phyloP scores from a whole-genome alignment of 2,113 vertebrate genomes.

The Pitta sordida region DNA sequence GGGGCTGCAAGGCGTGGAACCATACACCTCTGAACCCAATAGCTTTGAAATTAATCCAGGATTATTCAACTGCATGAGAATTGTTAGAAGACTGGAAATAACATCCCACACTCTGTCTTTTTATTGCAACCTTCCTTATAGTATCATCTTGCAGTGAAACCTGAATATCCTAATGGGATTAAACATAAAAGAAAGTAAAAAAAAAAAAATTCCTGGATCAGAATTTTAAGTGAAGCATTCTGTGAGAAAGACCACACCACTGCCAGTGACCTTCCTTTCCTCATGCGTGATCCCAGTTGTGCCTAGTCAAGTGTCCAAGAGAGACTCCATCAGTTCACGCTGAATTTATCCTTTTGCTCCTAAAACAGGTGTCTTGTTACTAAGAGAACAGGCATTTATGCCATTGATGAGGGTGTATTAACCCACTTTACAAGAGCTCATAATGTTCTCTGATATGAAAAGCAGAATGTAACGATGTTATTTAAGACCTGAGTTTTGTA shows the following conservation, averaged over 20 bases:
- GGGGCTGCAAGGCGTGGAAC: neutral
- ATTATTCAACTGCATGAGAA: constrained; percentile 65
- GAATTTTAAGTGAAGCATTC: constrained; percentile 56
- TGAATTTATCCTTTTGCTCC: constrained; percentile 52
- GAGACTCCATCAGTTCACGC: constrained; percentile 19
- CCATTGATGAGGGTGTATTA: neutral
- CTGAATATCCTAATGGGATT: constrained; percentile 67
- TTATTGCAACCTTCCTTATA: constrained; percentile 53
- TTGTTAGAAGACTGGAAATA: constrained; percentile 51
- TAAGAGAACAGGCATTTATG: constrained; percentile 26
- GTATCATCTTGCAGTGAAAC: constrained; percentile 75
- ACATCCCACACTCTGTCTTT: constrained; percentile 24
- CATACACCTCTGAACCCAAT: constrained; percentile 36
- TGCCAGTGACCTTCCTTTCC: constrained; percentile 45
- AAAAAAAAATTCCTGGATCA: constrained; percentile 22
- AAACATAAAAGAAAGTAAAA: constrained; percentile 68
- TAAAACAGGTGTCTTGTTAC: constrained; percentile 62
- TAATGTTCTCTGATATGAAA: neutral
- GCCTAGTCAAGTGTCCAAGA: constrained; percentile 47
- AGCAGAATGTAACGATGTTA: neutral
- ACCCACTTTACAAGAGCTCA: neutral
- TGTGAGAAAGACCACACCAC: constrained; percentile 60
- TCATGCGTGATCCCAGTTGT: constrained; percentile 17
- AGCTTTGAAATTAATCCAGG: constrained; percentile 64
- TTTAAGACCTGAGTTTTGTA: neutral